Evolutionary conservation across 2,797 vertebrate species (phyloP).

Genomic region (Pipistrellus pygmaeus): DNA sequence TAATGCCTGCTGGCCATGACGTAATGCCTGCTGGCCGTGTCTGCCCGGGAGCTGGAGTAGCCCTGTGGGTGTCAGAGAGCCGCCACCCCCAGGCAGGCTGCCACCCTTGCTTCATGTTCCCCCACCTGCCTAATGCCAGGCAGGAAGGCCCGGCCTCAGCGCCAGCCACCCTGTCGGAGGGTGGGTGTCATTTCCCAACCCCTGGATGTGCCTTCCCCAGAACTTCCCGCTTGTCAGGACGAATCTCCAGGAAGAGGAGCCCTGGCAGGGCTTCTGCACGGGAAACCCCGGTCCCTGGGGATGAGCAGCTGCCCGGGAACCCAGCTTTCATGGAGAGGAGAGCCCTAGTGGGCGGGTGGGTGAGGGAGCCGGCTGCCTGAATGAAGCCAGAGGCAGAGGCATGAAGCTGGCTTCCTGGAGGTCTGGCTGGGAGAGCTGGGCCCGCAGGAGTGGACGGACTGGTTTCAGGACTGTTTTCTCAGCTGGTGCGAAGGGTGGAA

Average conservation of each 20-base stretch:
- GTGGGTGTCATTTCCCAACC: not conserved
- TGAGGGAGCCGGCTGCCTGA: not conserved
- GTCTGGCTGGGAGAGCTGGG: not conserved
- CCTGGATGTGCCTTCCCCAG: no score
- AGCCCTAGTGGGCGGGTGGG: not conserved
- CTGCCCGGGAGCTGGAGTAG: not conserved
- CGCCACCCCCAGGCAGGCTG: not conserved
- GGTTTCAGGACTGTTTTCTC: slow-evolving; percentile 75
- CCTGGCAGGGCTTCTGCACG: not conserved
- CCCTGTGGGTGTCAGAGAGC: not conserved
- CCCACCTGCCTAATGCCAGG: not conserved
- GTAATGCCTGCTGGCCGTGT: no score
- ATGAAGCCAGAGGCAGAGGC: not conserved
- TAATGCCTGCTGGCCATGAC: no score
- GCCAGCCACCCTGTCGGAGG: not conserved
- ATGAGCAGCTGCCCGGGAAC: not conserved
- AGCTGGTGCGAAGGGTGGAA: slow-evolving; percentile 68
- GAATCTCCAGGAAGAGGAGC: not conserved
- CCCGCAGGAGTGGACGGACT: slow-evolving; percentile 28
- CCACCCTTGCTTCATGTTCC: not conserved
- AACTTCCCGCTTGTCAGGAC: not conserved
- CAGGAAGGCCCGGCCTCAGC: not conserved
- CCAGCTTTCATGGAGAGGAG: not conserved
- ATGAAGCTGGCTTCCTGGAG: not conserved
- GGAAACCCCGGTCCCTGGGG: not conserved